These are phyloP conservation scores for Pluvialis apricaria DNA, from an alignment of 2,113 vertebrate species.

Conservation along the genomic window DNA sequence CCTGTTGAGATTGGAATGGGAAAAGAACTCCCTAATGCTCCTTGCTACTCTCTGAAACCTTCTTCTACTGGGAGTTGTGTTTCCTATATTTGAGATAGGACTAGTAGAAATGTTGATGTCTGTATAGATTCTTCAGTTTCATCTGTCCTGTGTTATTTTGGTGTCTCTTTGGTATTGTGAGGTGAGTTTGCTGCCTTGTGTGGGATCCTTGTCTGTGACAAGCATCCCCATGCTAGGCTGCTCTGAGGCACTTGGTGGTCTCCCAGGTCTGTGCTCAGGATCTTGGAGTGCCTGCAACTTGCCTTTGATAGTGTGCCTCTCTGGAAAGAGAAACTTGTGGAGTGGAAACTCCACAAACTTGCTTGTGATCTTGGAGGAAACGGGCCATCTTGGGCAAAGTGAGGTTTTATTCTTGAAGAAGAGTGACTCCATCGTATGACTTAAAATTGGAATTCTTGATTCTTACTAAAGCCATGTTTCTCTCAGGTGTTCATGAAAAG, in stretches of 20 bases:
- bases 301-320: background rate
- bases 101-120: background rate
- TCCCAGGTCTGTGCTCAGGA: background rate
- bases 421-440: background rate
- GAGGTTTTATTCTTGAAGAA: background rate
- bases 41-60: background rate
- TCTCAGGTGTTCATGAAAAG: background rate
- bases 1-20: background rate
- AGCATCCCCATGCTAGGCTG: rapidly evolving
- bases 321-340: background rate
- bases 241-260: background rate
- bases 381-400: background rate
- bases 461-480: background rate
- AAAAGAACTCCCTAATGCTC: background rate
- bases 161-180: background rate
- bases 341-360: no score
- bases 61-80: background rate
- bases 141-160: background rate
- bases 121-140: background rate
- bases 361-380: background rate
- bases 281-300: background rate
- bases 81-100: background rate
- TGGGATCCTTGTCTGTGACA: background rate
- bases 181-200: background rate
- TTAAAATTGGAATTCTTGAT: background rate